Percentiles rank a stretch among this genome's conserved stretches.
These are phyloP conservation scores for Tenebrio molitor DNA, from an alignment of 1,140 invertebrate species.

Conservation along the genomic window DNA sequence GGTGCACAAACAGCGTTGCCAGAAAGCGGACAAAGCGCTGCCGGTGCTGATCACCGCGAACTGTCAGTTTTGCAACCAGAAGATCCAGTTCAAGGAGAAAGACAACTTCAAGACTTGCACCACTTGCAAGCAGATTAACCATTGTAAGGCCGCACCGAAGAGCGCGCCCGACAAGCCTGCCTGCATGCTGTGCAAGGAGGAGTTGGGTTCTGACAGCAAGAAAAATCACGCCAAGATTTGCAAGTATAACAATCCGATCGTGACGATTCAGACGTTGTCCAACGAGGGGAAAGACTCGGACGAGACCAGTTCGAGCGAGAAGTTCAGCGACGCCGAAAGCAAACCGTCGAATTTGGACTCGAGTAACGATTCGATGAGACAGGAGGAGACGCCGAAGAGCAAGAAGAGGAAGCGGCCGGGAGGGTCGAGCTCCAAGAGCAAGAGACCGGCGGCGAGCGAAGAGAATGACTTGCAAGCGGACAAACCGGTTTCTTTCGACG, in stretches of 20 bases:
- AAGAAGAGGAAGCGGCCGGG: conserved; percentile 49
- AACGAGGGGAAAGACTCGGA: conserved; percentile 31
- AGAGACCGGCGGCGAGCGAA: conserved; percentile 5
- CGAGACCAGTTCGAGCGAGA: conserved; percentile 16
- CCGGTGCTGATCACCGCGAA: conserved; percentile 42
- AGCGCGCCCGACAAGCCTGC: conserved; percentile 30
- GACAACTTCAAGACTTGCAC: conserved; percentile 40
- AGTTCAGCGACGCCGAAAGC: conserved; percentile 46
- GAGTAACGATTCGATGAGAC: conserved; percentile 24
- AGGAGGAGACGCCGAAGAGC: conserved; percentile 34
- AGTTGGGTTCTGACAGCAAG: conserved; percentile 44
- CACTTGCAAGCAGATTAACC: conserved; percentile 48
- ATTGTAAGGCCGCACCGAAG: background rate
- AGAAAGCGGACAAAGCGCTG: conserved; percentile 40
- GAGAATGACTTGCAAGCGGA: conserved; percentile 56
- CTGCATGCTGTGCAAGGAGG: conserved; percentile 57
- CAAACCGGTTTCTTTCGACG: conserved; percentile 62
- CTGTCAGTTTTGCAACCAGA: conserved; percentile 48
- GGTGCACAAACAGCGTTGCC: conserved; percentile 48
- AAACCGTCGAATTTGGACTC: conserved; percentile 9
- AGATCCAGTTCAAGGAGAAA: conserved; percentile 46
- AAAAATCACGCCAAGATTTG: conserved; percentile 46
- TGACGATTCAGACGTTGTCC: conserved; percentile 46
- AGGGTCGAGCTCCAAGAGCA: conserved; percentile 3
- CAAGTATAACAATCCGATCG: conserved; percentile 53